phyloP scores from a whole-genome alignment of 2,113 vertebrate genomes.

The Merops nubicus region DNA sequence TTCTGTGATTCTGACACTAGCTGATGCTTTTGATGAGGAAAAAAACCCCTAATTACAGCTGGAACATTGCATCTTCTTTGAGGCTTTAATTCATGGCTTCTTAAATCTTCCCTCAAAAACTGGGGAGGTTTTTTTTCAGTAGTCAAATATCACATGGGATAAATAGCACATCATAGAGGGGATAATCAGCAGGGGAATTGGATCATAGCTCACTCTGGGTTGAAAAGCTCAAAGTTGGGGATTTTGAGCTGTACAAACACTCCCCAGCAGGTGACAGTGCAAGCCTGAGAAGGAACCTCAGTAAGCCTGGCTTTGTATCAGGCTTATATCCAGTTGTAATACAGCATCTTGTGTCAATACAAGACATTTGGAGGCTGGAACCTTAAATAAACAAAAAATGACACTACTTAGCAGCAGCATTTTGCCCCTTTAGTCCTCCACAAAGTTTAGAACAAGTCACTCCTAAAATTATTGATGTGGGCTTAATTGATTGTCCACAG shows the following conservation, averaged over 20 bases:
- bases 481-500: not conserved
- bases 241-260: not conserved
- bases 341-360: not conserved
- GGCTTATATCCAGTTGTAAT: not conserved
- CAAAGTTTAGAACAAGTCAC: not conserved
- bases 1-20: not conserved
- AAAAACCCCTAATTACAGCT: not conserved
- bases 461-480: not conserved
- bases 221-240: not conserved
- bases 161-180: too few relatives aligned
- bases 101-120: not conserved
- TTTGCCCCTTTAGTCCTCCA: not conserved
- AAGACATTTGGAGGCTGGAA: not conserved
- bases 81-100: not conserved
- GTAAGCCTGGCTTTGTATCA: not conserved
- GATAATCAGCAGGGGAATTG: not conserved
- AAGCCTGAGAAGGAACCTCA: not conserved
- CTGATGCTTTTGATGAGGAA: not conserved
- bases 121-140: not conserved
- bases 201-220: not conserved
- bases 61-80: not conserved
- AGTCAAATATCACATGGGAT: not conserved
- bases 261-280: constrained; percentile 53
- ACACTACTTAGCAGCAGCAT: not conserved
- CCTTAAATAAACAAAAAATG: not conserved